Percentiles rank a stretch among this genome's conserved stretches.
Evolutionary conservation across 2,888 invertebrate genomes (phyloP).

Genomic region (Lagria hirta): DNA sequence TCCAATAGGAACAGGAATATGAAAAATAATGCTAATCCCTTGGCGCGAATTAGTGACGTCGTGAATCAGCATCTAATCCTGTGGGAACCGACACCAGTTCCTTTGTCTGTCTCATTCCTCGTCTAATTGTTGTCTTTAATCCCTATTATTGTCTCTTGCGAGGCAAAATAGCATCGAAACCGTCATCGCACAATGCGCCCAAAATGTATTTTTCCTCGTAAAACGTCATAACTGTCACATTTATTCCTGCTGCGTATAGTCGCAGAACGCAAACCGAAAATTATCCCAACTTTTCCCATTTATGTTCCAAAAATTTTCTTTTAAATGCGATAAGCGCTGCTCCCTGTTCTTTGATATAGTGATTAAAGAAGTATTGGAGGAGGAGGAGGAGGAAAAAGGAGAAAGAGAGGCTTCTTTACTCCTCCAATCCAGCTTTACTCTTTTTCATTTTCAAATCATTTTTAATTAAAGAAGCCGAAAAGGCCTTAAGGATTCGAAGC

Average conservation of each 20-base stretch:
- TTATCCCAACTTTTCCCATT: too few species aligned
- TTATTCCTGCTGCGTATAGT: conserved; percentile 35
- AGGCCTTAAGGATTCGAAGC: conserved; percentile 20
- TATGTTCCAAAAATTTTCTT: conserved; percentile 22
- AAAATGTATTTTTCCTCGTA: conserved; percentile 44
- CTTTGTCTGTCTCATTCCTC: conserved; percentile 43
- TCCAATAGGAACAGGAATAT: too few species aligned
- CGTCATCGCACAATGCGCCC: conserved; percentile 49
- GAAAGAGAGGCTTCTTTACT: not conserved
- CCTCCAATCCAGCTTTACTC: conserved; percentile 7
- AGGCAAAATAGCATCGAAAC: conserved; percentile 49
- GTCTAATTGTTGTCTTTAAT: conserved; percentile 54
- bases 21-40: too few species aligned
- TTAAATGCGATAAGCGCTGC: conserved; percentile 16
- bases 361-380: conserved; percentile 12
- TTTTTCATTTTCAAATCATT: conserved; percentile 16
- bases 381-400: not conserved
- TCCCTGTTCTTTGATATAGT: conserved; percentile 12
- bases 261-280: conserved; percentile 19
- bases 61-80: conserved; percentile 55
- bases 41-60: conserved; percentile 41
- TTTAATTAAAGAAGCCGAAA: conserved; percentile 21
- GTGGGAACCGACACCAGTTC: conserved; percentile 52
- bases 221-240: conserved; percentile 47
- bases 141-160: conserved; percentile 53